Conservation (phyloP, 2,888 invertebrate genomes). For the Phrixothrix hirtus region DNA sequence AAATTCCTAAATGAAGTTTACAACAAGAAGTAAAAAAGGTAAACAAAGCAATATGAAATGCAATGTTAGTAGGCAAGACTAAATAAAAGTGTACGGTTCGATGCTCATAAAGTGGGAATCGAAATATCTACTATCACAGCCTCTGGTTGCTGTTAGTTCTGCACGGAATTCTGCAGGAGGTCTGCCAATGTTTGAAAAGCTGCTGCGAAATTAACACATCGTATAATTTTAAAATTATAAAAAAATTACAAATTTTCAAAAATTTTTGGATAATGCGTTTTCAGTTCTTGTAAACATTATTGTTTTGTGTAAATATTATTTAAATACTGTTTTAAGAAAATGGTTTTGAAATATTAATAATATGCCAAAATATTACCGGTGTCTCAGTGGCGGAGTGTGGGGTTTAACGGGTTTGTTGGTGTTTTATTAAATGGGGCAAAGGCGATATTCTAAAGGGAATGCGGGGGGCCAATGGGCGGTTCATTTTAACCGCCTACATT, state of each 20-base stretch:
- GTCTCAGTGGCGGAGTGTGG: constrained; percentile 9
- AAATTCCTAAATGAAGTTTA: too few species aligned
- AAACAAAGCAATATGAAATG: too few species aligned
- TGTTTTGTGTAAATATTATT: too few species aligned
- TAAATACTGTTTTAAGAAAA: not conserved
- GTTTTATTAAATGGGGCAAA: constrained; percentile 37
- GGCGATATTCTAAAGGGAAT: constrained; percentile 34
- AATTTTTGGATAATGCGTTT: too few species aligned
- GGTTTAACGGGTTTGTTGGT: constrained; percentile 8
- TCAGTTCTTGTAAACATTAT: too few species aligned
- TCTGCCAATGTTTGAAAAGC: constrained; percentile 38
- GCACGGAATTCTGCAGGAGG: constrained; percentile 40
- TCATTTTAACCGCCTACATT: constrained; percentile 33
- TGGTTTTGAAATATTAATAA: not conserved
- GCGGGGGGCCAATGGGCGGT: constrained; percentile 38
- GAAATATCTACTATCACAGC: constrained; percentile 45
- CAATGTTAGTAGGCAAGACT: too few species aligned
- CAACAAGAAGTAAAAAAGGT: too few species aligned
- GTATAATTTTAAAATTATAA: too few species aligned
- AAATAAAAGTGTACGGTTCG: constrained; percentile 46
- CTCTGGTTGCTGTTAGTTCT: constrained; percentile 39
- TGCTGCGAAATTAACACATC: too few species aligned
- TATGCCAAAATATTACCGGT: too few species aligned
- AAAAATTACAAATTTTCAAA: constrained; percentile 2
- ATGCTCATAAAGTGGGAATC: constrained; percentile 50